These are phyloP conservation scores for Polyommatus iphigenia DNA, from an alignment of 2,888 invertebrate species.

Conservation along the genomic window DNA sequence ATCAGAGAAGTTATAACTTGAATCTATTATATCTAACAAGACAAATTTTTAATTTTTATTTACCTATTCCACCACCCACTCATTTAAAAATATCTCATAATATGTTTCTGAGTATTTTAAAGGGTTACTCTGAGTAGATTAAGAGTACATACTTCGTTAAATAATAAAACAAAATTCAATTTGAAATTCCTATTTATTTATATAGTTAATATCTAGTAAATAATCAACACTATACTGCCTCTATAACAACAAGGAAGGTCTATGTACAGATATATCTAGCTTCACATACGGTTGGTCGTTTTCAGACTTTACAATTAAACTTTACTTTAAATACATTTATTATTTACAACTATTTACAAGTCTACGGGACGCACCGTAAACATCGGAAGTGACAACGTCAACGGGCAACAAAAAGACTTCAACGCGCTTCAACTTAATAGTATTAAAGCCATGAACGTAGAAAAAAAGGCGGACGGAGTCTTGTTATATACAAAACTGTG, in stretches of 20 bases:
- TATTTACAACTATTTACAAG: slow-evolving; percentile 50
- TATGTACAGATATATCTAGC: slow-evolving; percentile 68
- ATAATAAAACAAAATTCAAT: slow-evolving; percentile 33
- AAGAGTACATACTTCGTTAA: neutral
- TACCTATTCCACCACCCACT: neutral
- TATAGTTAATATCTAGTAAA: slow-evolving; percentile 54
- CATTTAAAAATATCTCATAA: neutral
- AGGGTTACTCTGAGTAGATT: too few relatives aligned
- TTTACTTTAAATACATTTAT: slow-evolving; percentile 43
- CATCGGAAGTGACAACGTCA: slow-evolving; percentile 6
- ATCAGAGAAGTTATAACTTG: too few relatives aligned
- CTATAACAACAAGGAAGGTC: slow-evolving; percentile 60
- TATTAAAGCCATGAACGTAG: too few relatives aligned
- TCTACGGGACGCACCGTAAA: slow-evolving; percentile 28
- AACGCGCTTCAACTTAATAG: slow-evolving; percentile 37
- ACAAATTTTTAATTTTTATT: too few relatives aligned
- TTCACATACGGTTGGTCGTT: slow-evolving; percentile 77
- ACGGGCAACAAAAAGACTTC: slow-evolving; percentile 38
- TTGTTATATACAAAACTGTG: too few relatives aligned
- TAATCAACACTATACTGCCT: slow-evolving; percentile 66
- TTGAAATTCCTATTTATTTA: slow-evolving; percentile 67
- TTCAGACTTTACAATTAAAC: slow-evolving; percentile 72
- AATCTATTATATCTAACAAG: too few relatives aligned
- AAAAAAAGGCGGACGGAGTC: too few relatives aligned
- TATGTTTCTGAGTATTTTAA: too few relatives aligned